Evolutionary conservation across 37 sponge, comb jelly and placozoan genomes (phyloP).

Genomic region (Aplysina aerophoba): DNA sequence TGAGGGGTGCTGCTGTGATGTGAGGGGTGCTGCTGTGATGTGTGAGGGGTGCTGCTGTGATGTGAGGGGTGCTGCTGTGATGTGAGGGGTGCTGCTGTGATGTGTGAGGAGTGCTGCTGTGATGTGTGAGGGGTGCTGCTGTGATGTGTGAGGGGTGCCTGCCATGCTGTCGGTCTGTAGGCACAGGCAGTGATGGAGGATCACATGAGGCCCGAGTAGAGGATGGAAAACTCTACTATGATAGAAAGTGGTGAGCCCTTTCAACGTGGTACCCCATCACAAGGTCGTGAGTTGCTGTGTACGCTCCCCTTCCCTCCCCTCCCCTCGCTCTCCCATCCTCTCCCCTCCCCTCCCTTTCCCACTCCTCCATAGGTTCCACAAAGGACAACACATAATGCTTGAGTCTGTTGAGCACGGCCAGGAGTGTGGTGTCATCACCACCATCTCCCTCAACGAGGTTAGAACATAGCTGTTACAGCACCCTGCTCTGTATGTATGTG

Average conservation of each 20-base stretch:
- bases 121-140: neutral
- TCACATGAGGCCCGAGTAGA: conserved; percentile 63
- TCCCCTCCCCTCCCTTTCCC: neutral
- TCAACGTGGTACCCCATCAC: too few relatives aligned
- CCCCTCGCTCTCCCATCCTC: too few relatives aligned
- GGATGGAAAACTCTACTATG: conserved; percentile 74
- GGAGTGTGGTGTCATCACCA: conserved; percentile 77
- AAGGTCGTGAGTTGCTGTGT: too few relatives aligned
- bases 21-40: conserved; percentile 1
- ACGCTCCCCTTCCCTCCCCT: too few relatives aligned
- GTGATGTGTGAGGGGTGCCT: conserved; percentile 5
- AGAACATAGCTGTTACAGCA: neutral
- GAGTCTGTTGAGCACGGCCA: conserved; percentile 76
- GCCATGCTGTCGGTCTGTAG: neutral
- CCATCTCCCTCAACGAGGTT: conserved; percentile 74
- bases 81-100: conserved; percentile 10
- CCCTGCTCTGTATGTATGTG: neutral
- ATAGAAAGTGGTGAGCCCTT: conserved; percentile 57
- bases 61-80: neutral
- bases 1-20: neutral
- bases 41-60: neutral
- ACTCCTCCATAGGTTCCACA: conserved; percentile 64
- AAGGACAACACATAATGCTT: conserved; percentile 66
- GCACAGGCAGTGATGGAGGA: neutral
- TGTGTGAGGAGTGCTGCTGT: neutral